Conservation (phyloP, 2,797 vertebrate genomes). For the Paedocypris micromegethes region DNA sequence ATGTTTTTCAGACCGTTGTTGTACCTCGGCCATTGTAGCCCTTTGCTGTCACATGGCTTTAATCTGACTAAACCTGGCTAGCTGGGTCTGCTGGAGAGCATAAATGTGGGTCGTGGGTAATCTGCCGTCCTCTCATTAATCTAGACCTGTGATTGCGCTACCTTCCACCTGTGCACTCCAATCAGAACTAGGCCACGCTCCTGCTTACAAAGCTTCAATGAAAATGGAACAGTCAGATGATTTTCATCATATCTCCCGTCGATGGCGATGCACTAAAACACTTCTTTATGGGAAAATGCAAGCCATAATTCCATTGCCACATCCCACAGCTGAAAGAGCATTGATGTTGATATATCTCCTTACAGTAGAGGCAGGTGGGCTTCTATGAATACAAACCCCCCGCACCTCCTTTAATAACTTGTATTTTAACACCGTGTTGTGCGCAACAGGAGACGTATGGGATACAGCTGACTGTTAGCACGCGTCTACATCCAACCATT, state of each 20-base stretch:
- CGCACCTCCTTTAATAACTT: background rate
- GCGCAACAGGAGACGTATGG: slow-evolving; percentile 29
- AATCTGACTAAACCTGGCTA: slow-evolving; percentile 26
- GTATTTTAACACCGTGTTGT: slow-evolving; percentile 25
- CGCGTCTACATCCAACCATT: slow-evolving; percentile 13
- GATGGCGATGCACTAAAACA: slow-evolving; percentile 1
- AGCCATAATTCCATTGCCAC: background rate
- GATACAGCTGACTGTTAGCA: slow-evolving; percentile 21
- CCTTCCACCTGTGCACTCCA: slow-evolving; percentile 65
- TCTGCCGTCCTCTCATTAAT: slow-evolving; percentile 67
- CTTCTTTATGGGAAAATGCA: background rate
- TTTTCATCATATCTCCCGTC: slow-evolving; percentile 29
- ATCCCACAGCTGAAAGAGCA: too few species aligned
- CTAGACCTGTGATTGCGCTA: slow-evolving; percentile 55
- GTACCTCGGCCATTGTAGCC: too few species aligned
- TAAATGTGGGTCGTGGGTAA: slow-evolving; percentile 46
- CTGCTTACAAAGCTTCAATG: slow-evolving; percentile 63
- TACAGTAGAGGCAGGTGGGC: background rate
- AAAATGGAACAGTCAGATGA: slow-evolving; percentile 34
- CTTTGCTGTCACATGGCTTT: background rate
- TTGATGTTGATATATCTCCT: slow-evolving; percentile 8
- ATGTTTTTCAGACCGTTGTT: too few species aligned
- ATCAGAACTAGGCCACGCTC: slow-evolving; percentile 69
- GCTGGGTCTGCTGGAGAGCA: slow-evolving; percentile 17
- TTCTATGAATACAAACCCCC: background rate